Evolutionary conservation across 2,113 vertebrate species (phyloP), one percentile per base, ranked within the genome.

Genomic region (Gymnobelideus leadbeateri): DNA sequence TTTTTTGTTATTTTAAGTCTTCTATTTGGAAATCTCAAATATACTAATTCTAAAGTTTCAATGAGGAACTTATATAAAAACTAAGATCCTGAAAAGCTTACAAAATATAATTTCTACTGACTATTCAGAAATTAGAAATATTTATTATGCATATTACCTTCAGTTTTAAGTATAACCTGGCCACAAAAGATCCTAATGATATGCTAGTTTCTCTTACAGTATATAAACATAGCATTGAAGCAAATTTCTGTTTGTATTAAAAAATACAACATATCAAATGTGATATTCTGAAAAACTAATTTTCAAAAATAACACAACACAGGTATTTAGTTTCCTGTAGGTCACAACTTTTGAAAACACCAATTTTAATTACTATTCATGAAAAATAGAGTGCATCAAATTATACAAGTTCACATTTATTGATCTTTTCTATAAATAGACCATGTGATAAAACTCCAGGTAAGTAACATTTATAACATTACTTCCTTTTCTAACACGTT

Each of bases 201-300:
- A 1, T 10, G 51, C 51, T 94, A 93, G 94, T 93, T 94, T 68
- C 92, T 97, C 16, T 95, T 93, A 93, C 89, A 96, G 28, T 52
- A 94, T 95, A 96, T 89, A 91, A 96, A 96, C 95, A 49, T 95
- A 96, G 89, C 37, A 77, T 14, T n/a, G 16, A n/a, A 77, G 68
- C 46, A 97, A 96, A 77, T 91, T 96, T 92, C 90, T 94, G 91
- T 92, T 94, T 95, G 16, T 47, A 95, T 89, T 95, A 91, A 95
- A 97, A 97, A 96, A 95, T 51, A 94, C 49, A 25, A 5, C 8
- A n/a, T 53, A 97, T 95, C 91, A 97, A 92, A 89, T 94, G 96
- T 54, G 93, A 98, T 98, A 98, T 97, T 97, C 47, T 95, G 28
- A 61, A 61, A 61, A 91, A 90, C 95, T 98, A 55, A 97, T 96